These are phyloP conservation scores for Harpagoxenus sublaevis DNA, from an alignment of 2,888 invertebrate species.

Conservation along the genomic window DNA sequence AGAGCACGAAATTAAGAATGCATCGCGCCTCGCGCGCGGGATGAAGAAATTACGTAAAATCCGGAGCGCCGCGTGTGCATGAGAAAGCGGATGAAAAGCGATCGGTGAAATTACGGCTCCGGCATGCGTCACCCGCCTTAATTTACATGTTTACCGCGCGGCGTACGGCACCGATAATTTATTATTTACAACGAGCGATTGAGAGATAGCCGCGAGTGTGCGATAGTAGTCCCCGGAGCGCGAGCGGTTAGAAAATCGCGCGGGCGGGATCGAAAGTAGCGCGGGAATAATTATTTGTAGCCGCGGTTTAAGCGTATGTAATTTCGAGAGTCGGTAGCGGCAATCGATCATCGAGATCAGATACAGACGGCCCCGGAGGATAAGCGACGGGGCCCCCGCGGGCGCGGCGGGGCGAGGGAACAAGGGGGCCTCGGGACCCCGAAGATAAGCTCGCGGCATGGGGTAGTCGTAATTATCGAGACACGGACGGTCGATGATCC, in stretches of 20 bases:
- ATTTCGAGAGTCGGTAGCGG: constrained; percentile 79
- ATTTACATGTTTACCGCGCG: constrained; percentile 47
- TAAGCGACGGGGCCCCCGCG: constrained; percentile 37
- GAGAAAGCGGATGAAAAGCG: constrained; percentile 31
- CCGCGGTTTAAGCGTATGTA: constrained; percentile 76
- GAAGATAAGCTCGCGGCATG: constrained; percentile 80
- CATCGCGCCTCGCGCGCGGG: background rate
- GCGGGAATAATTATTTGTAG: constrained; percentile 74
- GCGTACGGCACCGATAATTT: constrained; percentile 58
- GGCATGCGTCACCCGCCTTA: constrained; percentile 43
- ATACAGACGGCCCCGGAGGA: constrained; percentile 64
- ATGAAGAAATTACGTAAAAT: constrained; percentile 55
- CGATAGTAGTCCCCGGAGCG: constrained; percentile 25
- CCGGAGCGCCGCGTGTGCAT: background rate
- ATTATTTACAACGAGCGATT: constrained; percentile 61
- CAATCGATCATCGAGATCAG: constrained; percentile 80
- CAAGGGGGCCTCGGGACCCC: constrained; percentile 65
- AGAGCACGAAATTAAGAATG: background rate
- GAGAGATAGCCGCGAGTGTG: constrained; percentile 63
- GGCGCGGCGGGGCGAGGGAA: constrained; percentile 61
- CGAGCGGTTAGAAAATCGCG: constrained; percentile 60
- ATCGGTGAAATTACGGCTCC: constrained; percentile 35
- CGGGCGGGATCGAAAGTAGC: constrained; percentile 71
- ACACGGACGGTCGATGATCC: constrained; percentile 78
- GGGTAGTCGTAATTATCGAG: constrained; percentile 81